Evolutionary conservation across 2,888 invertebrate species (phyloP), one percentile per base, ranked within the genome.

Genomic region (Griposia aprilina): DNA sequence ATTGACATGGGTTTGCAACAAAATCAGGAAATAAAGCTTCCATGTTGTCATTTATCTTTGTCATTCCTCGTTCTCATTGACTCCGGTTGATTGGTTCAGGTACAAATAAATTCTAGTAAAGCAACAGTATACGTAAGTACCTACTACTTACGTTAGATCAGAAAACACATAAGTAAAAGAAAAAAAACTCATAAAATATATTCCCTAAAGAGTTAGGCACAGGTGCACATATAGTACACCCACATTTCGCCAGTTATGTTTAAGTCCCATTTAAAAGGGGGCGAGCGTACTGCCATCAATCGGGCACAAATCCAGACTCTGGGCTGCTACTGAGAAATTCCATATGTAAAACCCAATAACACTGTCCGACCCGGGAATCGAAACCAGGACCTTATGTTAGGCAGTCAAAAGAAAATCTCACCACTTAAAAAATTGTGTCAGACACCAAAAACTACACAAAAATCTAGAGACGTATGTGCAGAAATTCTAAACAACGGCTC

Each of bases 401-500:
- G n/a, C 57, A 57, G 6, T n/a, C n/a, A 26, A 6, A 70, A 36
- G 13, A 69, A 45, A 71, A 59, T 6, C 13, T n/a, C 45, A 23
- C 23, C 17, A 41, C 23, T 59, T 36, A 26, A 65, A 66, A 63
- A 86, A 72, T 70, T 84, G 30, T 83, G 80, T 82, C 70, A 78
- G 67, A 78, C 63, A 76, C 45, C 45, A 41, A 73, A 84, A 71
- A 62, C 45, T 63, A 55, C 65, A 62, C 20, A 48, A 62, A 70
- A 75, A 65, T 60, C 59, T 72, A 72, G 50, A 76, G 73, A 63
- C 50, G 78, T 86, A 86, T 89, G 84, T 80, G 83, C 81, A 65
- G 65, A 86, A 84, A 82, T 77, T 74, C 36, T 36, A 79, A 67
- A 81, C 88, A 88, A 87, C 87, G 85, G 90, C 67, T 76, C 71